phyloP scores from a whole-genome alignment of 1,140 invertebrate genomes.

The Myzus persicae region DNA sequence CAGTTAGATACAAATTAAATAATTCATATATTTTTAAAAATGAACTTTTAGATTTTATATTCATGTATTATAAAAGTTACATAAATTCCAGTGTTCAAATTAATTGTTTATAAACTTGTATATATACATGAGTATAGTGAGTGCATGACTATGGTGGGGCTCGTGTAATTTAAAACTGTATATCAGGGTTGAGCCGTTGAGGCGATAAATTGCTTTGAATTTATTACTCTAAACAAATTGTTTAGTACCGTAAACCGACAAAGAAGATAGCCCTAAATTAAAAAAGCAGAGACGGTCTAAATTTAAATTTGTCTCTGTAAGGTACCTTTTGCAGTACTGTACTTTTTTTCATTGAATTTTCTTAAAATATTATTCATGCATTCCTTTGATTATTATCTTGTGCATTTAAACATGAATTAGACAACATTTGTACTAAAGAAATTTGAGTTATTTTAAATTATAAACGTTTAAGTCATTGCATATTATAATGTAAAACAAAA shows the following conservation, averaged over 20 bases:
- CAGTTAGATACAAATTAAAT: not conserved
- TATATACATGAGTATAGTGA: not conserved
- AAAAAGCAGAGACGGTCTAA: not conserved
- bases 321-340: not conserved
- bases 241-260: not conserved
- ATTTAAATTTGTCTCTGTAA: not conserved
- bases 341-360: not conserved
- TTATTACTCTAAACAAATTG: slow-evolving; percentile 12
- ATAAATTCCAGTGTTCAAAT: slow-evolving; percentile 4
- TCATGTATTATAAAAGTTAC: not conserved
- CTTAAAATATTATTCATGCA: not conserved
- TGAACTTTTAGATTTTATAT: not conserved
- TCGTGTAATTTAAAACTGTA: not conserved
- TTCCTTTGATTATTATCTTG: not conserved
- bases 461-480: too few relatives aligned
- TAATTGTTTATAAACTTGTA: not conserved
- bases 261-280: not conserved
- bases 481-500: not conserved
- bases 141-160: too few relatives aligned
- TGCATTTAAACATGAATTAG: not conserved
- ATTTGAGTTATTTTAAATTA: too few relatives aligned
- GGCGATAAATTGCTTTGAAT: slow-evolving; percentile 26
- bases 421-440: not conserved
- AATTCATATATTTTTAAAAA: not conserved
- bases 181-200: not conserved